Evolutionary conservation across 2,113 vertebrate genomes (phyloP), one percentile per base, ranked within the genome.

Genomic region (Indri indri): DNA sequence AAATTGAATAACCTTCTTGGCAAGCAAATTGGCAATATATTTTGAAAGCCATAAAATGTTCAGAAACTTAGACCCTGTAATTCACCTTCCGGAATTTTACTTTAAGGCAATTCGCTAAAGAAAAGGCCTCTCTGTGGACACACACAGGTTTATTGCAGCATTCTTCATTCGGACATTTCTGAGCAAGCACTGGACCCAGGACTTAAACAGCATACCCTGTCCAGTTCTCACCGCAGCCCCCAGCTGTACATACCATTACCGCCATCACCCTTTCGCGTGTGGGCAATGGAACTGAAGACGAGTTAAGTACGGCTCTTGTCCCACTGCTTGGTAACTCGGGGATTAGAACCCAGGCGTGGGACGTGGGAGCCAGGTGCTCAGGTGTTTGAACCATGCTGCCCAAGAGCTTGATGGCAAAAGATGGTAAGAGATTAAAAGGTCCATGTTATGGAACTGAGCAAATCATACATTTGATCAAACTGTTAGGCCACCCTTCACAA

Each of bases 281-380:
- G 32, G 32, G 37, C 66, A 37, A 27, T 1, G 5, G 57, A 45
- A 81, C 34, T 52, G 34, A 45, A 91, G 90, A 30, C 7, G 73
- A 47, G 47, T 14, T 47, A 30, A 59, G 71, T 45, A 59, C 61
- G 34, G 32, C 34, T 40, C 52, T 61, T 40, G 34, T 23, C 37
- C 32, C 4, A 25, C 84, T 4, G 11, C n/a, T 40, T 8, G 34
- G 25, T 27, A 74, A 81, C 18, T 8, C 9, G 5, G 14, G 32
- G 54, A 76, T 13, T 50, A 32, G 54, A 63, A 18, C 32, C 57
- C 57, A 47, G 54, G 40, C 40, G 1, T 3, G 11, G 54, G 79
- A 59, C 14, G 0, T 4, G 34, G 54, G 17, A 37, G 40, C 10
- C 2, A 0, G 0, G 34, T 7, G 14, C 42, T 23, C 27, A 8